Percentiles rank a stretch among this genome's conserved stretches.
Conservation (phyloP, 2,888 invertebrate species). For the Melanchra persicariae region DNA sequence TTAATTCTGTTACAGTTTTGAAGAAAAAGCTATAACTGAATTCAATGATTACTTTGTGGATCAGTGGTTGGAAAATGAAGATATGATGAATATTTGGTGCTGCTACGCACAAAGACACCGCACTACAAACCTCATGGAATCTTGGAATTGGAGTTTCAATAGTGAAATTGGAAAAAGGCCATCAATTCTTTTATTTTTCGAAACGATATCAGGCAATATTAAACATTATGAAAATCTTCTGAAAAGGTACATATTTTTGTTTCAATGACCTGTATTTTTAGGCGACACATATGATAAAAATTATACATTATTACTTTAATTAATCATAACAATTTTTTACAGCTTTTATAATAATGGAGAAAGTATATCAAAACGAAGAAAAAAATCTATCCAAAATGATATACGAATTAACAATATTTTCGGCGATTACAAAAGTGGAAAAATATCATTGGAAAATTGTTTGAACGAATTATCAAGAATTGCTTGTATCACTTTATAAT, state of each 20-base stretch:
- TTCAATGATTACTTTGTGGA: too few species aligned
- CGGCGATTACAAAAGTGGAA: slow-evolving; percentile 13
- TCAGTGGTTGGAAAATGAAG: too few species aligned
- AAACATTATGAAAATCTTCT: slow-evolving; percentile 38
- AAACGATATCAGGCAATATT: slow-evolving; percentile 39
- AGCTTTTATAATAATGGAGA: slow-evolving; percentile 20
- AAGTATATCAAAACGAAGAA: slow-evolving; percentile 26
- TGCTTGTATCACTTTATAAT: slow-evolving; percentile 11
- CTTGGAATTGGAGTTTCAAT: too few species aligned
- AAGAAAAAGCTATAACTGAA: too few species aligned
- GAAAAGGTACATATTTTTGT: slow-evolving; percentile 30
- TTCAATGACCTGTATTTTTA: slow-evolving; percentile 22
- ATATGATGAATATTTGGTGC: too few species aligned
- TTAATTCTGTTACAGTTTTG: too few species aligned
- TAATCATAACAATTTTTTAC: slow-evolving; percentile 31
- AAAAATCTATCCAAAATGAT: slow-evolving; percentile 21
- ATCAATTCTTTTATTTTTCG: slow-evolving; percentile 41
- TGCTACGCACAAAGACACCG: too few species aligned
- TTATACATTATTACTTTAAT: slow-evolving; percentile 23
- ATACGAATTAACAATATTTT: too few species aligned
- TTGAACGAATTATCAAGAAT: slow-evolving; percentile 22
- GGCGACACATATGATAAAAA: slow-evolving; percentile 20
- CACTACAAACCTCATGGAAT: too few species aligned
- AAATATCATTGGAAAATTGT: slow-evolving; percentile 29
- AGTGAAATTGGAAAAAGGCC: slow-evolving; percentile 27